Evolutionary conservation across 2,888 invertebrate genomes (phyloP), one percentile per base, ranked within the genome.

Genomic region (Mechanitis mazaeus): DNA sequence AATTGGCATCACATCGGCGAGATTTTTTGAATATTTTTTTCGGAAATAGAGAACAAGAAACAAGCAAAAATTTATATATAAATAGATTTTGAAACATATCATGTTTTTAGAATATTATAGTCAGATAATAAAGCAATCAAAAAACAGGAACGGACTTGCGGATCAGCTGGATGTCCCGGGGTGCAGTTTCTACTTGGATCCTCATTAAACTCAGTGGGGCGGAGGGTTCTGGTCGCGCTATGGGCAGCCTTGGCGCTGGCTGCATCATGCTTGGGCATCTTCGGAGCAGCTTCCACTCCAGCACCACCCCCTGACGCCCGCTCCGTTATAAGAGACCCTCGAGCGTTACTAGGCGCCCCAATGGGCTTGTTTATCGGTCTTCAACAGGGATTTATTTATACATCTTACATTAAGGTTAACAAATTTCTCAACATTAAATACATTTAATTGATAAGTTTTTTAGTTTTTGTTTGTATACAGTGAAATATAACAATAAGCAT

Each of bases 331-430:
- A 90, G 90, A 64, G 94, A 94, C 76, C 91, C 92, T 0, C 89
- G 93, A 58, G 83, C 95, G 46, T 91, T 94, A 70, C 91, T 95
- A 46, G 94, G 94, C 2, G 93, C 94, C 0, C 95, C 96, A 0
- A 91, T 96, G 82, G 94, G 95, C 3, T 89, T 95, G 53, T 96
- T 95, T 75, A 95, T 96, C 68, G 96, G 96, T 65, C 91, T 95
- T 63, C 95, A 96, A 80, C 96, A 96, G 85, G 95, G 95, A 69
- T 95, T 96, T 79, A 95, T 96, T 88, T 93, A 94, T 77, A 94
- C 94, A 7, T 95, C 95, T 75, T 96, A 95, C 81, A 93, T 95
- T 77, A 94, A 95, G 91, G 95, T 94, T 75, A 5, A 5, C 9
- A 31, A 6, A 20, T 20, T 20, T 20, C 20, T 20, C 20, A 20